These are phyloP conservation scores for Manis pentadactyla DNA, from an alignment of 2,797 vertebrate genomes.

Conservation along the genomic window DNA sequence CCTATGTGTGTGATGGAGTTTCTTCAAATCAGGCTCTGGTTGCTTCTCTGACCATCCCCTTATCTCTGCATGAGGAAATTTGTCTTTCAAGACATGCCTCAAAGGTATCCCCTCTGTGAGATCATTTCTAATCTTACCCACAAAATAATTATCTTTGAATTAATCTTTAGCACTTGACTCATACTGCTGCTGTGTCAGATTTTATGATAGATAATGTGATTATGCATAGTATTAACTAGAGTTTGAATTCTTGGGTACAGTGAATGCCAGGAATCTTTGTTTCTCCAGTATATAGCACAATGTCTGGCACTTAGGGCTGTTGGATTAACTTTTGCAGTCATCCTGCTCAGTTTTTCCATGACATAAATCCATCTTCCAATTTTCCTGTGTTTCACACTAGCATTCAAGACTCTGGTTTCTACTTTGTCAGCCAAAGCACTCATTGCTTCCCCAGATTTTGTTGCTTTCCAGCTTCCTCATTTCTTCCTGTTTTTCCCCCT, in stretches of 20 bases:
- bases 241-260: slow-evolving; percentile 37
- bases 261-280: not conserved
- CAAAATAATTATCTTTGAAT: slow-evolving; percentile 41
- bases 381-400: not conserved
- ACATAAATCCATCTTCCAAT: slow-evolving; percentile 13
- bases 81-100: slow-evolving; percentile 29
- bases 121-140: not conserved
- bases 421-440: not conserved
- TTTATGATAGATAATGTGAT: slow-evolving; percentile 3
- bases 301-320: not conserved
- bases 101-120: slow-evolving; percentile 15
- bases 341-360: not conserved
- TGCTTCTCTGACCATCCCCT: not conserved
- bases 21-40: not conserved
- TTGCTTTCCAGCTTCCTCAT: not conserved
- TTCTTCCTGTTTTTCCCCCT: not conserved
- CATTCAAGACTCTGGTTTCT: not conserved
- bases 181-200: slow-evolving; percentile 1
- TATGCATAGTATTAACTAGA: not conserved
- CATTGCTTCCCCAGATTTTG: not conserved
- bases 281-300: not conserved
- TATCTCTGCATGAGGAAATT: not conserved
- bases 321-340: slow-evolving; percentile 37
- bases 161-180: slow-evolving; percentile 2
- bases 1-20: not conserved